These are phyloP conservation scores for Lamellibrachia luymesi DNA, from an alignment of 1,140 invertebrate species.

Conservation along the genomic window DNA sequence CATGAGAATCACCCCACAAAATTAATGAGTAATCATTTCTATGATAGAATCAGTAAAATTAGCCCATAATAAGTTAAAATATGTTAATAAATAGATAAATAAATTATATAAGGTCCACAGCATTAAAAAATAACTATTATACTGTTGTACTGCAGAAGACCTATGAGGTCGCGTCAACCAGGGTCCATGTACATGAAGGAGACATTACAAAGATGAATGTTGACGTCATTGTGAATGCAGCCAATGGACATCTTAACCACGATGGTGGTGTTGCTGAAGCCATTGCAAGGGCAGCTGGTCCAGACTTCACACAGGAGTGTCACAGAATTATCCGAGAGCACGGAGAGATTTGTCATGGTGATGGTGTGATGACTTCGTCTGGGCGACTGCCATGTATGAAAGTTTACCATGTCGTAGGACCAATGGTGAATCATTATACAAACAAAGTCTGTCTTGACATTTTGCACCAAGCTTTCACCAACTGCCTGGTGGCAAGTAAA, in stretches of 20 bases:
- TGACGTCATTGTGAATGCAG: constrained; percentile 89
- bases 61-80: no score
- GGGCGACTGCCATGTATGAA: neutral
- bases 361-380: neutral
- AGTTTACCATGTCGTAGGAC: neutral
- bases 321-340: neutral
- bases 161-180: neutral
- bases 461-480: neutral
- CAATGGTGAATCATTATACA: neutral
- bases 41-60: no score
- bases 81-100: no score
- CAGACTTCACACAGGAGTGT: neutral
- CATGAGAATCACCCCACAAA: no score
- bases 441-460: neutral
- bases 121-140: no score
- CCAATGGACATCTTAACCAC: constrained; percentile 72
- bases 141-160: neutral
- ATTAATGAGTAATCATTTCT: no score
- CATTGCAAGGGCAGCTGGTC: constrained; percentile 58
- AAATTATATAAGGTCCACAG: no score
- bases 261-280: constrained; percentile 84
- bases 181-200: constrained; percentile 55
- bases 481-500: neutral
- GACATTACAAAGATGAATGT: constrained; percentile 81
- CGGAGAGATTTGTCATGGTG: neutral